Percentiles rank a stretch among this genome's conserved stretches.
Conservation (phyloP, 2,888 invertebrate species). For the Nycteola revayana region DNA sequence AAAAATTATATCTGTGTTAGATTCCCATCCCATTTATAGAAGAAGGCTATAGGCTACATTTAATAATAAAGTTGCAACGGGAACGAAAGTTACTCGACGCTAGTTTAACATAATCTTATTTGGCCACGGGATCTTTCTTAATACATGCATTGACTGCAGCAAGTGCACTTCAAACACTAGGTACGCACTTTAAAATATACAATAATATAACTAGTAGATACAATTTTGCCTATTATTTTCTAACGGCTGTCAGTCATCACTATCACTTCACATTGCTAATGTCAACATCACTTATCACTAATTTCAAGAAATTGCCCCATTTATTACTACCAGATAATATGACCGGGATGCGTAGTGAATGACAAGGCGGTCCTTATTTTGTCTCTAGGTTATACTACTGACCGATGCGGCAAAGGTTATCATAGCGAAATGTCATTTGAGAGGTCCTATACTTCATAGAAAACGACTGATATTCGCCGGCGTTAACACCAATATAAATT, state of each 20-base stretch:
- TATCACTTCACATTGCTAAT: slow-evolving; percentile 11
- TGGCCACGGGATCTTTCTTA: no score
- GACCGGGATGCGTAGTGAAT: slow-evolving; percentile 23
- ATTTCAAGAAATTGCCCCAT: slow-evolving; percentile 37
- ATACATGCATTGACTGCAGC: no score
- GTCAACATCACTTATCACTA: slow-evolving; percentile 31
- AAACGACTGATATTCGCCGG: slow-evolving; percentile 39
- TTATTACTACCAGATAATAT: slow-evolving; percentile 29
- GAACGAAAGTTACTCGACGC: no score
- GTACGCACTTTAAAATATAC: no score
- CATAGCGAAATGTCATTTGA: slow-evolving; percentile 27
- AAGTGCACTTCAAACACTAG: no score
- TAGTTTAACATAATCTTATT: no score
- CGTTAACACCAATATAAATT: slow-evolving; percentile 9
- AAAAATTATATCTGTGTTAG: no score
- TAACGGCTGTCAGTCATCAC: background rate
- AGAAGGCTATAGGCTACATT: no score
- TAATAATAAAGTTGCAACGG: no score
- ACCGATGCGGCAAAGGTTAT: slow-evolving; percentile 41
- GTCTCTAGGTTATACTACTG: slow-evolving; percentile 36
- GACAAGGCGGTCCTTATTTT: slow-evolving; percentile 41
- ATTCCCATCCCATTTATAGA: no score
- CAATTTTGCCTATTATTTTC: no score
- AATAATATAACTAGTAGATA: no score
- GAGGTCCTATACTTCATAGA: slow-evolving; percentile 33